A percentile compares a stretch with the other conserved stretches of the same genome.
phyloP scores from a whole-genome alignment of 2,113 vertebrate genomes.

The Lycocorax pyrrhopterus region DNA sequence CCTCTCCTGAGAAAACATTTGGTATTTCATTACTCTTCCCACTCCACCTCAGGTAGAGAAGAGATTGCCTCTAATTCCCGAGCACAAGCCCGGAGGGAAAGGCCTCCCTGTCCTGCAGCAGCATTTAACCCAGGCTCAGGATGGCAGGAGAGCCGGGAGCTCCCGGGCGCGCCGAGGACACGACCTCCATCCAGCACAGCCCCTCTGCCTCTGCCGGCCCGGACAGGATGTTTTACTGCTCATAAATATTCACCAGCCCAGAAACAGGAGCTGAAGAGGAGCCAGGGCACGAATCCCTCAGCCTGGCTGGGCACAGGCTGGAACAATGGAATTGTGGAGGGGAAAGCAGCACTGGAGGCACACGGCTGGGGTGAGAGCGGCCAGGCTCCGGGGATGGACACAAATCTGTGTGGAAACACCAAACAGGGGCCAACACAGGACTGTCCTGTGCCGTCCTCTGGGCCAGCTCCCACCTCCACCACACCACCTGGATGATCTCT shows the following conservation, averaged over 20 bases:
- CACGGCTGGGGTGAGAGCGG: not conserved
- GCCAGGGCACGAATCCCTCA: not conserved
- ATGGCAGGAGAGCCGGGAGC: not conserved
- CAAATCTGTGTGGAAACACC: rapidly evolving
- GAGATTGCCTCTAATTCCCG: not conserved
- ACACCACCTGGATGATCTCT: not conserved
- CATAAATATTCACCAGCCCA: not conserved
- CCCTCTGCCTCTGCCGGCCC: not conserved
- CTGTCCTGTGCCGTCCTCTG: not conserved
- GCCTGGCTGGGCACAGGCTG: not conserved
- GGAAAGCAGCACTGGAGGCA: not conserved
- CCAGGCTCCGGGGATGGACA: not conserved
- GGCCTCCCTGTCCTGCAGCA: not conserved
- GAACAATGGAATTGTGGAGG: not conserved
- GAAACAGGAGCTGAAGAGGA: not conserved
- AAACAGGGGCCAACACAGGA: not conserved
- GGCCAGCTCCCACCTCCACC: not conserved
- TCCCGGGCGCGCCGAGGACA: not conserved
- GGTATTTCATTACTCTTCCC: not conserved
- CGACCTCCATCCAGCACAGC: not conserved
- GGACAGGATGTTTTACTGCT: not conserved
- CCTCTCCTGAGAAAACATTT: not conserved
- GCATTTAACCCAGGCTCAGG: not conserved
- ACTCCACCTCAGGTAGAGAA: not conserved
- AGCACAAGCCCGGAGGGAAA: not conserved